Percentiles rank a stretch among this genome's conserved stretches.
phyloP scores from a whole-genome alignment of 2,797 vertebrate species.

The Valencia hispanica region DNA sequence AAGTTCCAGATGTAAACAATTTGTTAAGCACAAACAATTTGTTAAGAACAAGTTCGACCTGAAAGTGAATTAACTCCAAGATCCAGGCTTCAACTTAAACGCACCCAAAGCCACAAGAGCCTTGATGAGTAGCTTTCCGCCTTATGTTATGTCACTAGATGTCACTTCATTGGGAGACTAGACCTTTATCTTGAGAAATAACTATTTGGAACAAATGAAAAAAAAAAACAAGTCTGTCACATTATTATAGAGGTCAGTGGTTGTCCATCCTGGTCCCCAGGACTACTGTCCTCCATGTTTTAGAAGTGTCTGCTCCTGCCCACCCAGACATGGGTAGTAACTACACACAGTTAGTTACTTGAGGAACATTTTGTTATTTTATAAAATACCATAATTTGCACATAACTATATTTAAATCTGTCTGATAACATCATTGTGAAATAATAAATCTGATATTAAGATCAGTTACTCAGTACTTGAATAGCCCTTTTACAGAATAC shows the following conservation, averaged over 20 bases:
- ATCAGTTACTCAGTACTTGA: too few relatives aligned
- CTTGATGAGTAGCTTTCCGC: not conserved
- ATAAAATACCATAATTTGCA: too few relatives aligned
- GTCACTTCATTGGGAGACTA: not conserved
- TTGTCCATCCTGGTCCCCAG: not conserved
- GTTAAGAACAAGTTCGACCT: not conserved
- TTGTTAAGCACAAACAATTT: not conserved
- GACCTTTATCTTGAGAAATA: not conserved
- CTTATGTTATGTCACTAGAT: not conserved
- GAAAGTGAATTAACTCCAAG: not conserved
- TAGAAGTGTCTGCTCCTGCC: not conserved
- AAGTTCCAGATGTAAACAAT: not conserved
- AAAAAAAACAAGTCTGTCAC: too few relatives aligned
- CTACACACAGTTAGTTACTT: too few relatives aligned
- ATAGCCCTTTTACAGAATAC: too few relatives aligned
- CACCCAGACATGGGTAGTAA: too few relatives aligned
- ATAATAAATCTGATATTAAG: too few relatives aligned
- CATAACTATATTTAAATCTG: too few relatives aligned
- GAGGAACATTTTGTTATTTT: too few relatives aligned
- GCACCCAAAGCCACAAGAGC: not conserved
- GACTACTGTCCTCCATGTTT: not conserved
- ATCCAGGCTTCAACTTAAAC: not conserved
- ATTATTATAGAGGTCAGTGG: not conserved
- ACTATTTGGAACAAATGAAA: not conserved
- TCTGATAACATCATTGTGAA: too few relatives aligned